A percentile compares a stretch with the other conserved stretches of the same genome.
Conservation (phyloP, 2,888 invertebrate species). For the Platynereis dumerilii region DNA sequence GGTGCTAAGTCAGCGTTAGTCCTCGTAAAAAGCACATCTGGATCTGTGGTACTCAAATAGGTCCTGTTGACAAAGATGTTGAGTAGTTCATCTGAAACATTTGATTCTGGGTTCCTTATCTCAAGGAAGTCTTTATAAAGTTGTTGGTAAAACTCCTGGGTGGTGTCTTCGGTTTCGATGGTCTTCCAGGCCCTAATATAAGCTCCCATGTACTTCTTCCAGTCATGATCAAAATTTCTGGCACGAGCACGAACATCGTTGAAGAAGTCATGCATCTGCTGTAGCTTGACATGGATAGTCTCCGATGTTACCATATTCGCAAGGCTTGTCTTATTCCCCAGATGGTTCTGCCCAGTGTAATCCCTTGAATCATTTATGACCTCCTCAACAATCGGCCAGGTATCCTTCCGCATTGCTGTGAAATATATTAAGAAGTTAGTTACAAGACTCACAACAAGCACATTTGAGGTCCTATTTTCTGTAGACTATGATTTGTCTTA, state of each 20-base stretch:
- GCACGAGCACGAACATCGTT: conserved; percentile 20
- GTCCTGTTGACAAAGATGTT: not conserved
- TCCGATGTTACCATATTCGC: conserved; percentile 10
- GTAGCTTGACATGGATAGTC: not conserved
- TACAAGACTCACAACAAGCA: too few species aligned
- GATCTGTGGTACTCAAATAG: not conserved
- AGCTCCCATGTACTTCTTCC: conserved; percentile 19
- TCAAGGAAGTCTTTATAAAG: conserved; percentile 9
- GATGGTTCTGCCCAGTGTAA: not conserved
- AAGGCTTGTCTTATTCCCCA: conserved; percentile 1
- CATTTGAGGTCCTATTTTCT: too few species aligned
- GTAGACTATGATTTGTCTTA: too few species aligned
- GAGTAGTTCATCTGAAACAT: not conserved
- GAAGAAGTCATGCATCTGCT: conserved; percentile 18
- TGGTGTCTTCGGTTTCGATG: conserved; percentile 16
- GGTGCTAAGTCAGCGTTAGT: conserved; percentile 18
- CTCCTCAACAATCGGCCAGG: conserved; percentile 10
- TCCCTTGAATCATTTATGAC: conserved; percentile 1
- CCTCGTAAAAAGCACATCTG: conserved; percentile 2
- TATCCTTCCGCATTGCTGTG: conserved; percentile 9
- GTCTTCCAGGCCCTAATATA: conserved; percentile 8
- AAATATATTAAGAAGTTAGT: too few species aligned
- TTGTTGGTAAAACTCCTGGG: conserved; percentile 14
- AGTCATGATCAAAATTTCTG: conserved; percentile 24
- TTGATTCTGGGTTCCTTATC: not conserved